Evolutionary conservation across 2,797 vertebrate species (phyloP).

Genomic region (Gymnothorax reevesii): DNA sequence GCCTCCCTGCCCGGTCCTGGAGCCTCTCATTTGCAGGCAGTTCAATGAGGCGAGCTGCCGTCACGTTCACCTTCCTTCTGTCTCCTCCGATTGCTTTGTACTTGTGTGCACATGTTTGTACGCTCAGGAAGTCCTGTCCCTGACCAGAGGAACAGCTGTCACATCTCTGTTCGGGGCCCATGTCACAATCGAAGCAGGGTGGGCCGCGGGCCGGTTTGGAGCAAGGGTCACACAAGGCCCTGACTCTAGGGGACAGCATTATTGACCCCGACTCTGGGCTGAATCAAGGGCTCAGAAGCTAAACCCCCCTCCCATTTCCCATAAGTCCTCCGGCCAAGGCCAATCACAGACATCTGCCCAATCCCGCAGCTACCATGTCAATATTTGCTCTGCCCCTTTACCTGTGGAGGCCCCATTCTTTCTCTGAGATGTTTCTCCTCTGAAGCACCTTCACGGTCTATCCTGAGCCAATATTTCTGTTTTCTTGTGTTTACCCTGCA

Average conservation of each 20-base stretch:
- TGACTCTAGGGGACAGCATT: conserved; percentile 62
- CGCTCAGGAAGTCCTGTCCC: conserved; percentile 70
- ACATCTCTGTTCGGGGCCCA: conserved; percentile 65
- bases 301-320: conserved; percentile 53
- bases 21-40: conserved; percentile 74
- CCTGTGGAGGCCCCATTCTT: neutral
- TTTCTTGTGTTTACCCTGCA: neutral
- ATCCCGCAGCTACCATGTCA: conserved; percentile 55
- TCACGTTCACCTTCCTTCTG: conserved; percentile 59
- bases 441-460: neutral
- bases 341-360: conserved; percentile 55
- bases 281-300: conserved; percentile 64
- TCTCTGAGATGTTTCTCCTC: neutral
- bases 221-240: conserved; percentile 59
- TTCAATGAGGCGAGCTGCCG: conserved; percentile 62
- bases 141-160: conserved; percentile 76
- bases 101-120: neutral
- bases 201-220: conserved; percentile 61
- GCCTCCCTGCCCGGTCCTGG: conserved; percentile 56
- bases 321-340: conserved; percentile 51
- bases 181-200: conserved; percentile 59
- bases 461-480: conserved; percentile 38
- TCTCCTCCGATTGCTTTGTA: conserved; percentile 53
- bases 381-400: conserved; percentile 38
- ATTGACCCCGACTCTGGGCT: conserved; percentile 50